Evolutionary conservation across 1,140 invertebrate species (phyloP).

Genomic region (Euglossa dilemma): DNA sequence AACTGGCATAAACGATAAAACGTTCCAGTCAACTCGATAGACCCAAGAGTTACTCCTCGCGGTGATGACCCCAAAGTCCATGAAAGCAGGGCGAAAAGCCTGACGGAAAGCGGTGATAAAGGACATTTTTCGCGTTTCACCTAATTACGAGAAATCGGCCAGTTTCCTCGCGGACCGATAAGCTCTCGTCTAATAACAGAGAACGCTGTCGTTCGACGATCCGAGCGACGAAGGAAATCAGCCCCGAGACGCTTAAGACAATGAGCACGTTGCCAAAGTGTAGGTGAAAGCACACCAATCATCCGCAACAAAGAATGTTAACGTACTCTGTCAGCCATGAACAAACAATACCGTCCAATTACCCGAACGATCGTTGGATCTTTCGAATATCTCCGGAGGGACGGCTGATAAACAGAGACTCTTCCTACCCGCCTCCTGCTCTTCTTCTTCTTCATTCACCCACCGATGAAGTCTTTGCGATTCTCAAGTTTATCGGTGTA

Average conservation of each 20-base stretch:
- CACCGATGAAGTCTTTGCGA: not conserved
- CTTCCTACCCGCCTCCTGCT: not conserved
- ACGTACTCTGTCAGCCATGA: conserved; percentile 62
- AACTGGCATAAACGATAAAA: not conserved
- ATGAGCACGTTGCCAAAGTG: conserved; percentile 59
- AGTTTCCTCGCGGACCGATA: conserved; percentile 31
- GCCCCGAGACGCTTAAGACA: conserved; percentile 55
- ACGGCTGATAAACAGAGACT: conserved; percentile 40
- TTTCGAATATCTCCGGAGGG: conserved; percentile 33
- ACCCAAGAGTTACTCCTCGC: too few relatives aligned
- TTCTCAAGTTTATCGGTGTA: conserved; percentile 3
- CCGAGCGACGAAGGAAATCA: conserved; percentile 22
- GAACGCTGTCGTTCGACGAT: conserved; percentile 21
- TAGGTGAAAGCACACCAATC: conserved; percentile 69
- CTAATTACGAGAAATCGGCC: conserved; percentile 36
- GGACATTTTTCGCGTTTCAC: conserved; percentile 33
- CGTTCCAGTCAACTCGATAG: not conserved
- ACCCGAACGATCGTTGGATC: conserved; percentile 55
- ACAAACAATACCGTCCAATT: conserved; percentile 67
- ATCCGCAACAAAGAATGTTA: conserved; percentile 61
- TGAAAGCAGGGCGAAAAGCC: not conserved
- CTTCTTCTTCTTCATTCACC: not conserved
- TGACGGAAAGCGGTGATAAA: not conserved
- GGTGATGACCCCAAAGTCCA: not conserved
- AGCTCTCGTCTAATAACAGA: conserved; percentile 33